Evolutionary conservation across 2,113 vertebrate species (phyloP).

Genomic region (Vidua chalybeata): DNA sequence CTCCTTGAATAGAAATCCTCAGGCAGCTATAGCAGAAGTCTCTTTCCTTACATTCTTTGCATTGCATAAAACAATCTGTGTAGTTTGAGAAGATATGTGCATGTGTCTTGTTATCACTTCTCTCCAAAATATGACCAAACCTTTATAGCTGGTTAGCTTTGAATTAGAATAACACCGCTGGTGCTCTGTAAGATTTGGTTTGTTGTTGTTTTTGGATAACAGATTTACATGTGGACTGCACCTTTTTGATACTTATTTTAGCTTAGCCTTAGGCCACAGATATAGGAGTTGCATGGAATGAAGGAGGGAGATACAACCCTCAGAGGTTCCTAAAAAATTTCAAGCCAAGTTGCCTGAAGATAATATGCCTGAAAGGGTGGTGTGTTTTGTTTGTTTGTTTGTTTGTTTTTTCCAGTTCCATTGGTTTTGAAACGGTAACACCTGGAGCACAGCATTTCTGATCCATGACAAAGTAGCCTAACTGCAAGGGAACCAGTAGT

Average conservation of each 20-base stretch:
- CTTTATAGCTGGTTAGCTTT: neutral
- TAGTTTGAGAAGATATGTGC: neutral
- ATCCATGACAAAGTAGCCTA: neutral
- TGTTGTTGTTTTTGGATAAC: neutral
- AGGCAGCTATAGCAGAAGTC: neutral
- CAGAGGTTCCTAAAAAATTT: neutral
- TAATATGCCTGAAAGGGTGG: neutral
- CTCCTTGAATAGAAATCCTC: neutral
- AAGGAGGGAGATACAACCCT: neutral
- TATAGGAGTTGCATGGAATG: neutral
- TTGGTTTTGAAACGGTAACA: neutral
- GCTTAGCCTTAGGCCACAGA: neutral
- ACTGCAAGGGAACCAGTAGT: neutral
- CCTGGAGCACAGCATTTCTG: neutral
- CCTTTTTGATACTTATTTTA: neutral
- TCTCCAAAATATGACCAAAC: neutral
- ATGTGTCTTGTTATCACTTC: neutral
- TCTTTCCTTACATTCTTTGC: neutral
- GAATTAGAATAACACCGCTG: neutral
- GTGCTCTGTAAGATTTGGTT: neutral
- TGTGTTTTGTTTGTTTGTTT: neutral
- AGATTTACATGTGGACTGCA: slow-evolving; percentile 7
- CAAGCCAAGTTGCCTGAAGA: neutral
- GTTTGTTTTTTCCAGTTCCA: neutral
- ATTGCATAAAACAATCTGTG: neutral